Evolutionary conservation across 2,888 invertebrate genomes (phyloP), one percentile per base, ranked within the genome.

Genomic region (Microctonus hyperodae): DNA sequence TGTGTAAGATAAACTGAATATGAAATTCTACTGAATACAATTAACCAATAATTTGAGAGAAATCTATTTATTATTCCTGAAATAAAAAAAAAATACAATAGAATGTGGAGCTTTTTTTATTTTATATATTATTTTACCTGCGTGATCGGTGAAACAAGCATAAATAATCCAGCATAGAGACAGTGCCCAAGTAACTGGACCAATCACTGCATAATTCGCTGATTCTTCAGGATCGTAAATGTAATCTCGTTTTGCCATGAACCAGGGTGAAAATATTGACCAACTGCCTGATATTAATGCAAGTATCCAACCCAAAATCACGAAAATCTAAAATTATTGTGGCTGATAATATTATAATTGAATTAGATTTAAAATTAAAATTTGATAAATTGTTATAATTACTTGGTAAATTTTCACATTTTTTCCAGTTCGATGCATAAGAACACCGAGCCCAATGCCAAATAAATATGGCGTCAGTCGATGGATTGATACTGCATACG

Each of bases 1-100:
- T 89, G 90, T 35, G 88, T 86, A 35, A 91, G 85, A 72, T 90
- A 91, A 65, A 91, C 84, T 0, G 90, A 88, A 73, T 90, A 91
- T 1, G 91, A 89, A 31, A 91, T 85, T 48, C 89, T 87, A 73
- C 91, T 91, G 70, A 91, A 85, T 66, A 91, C 78, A 7, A 89
- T 81, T 71, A 91, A 78, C 13, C 88, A 87, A 20, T 88, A 85
- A 57, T 86, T 87, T 72, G 88, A 86, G 0, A 90, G 83, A 6
- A 90, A 72, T 55, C 80, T 81, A 33, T 87, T 86, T 23, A 89
- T 73, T 60, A 84, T 78, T 65, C 86, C 89, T 89, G 78, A 13
- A 57, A 35, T 10, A 33, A 33, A 33, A 6, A 10, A 22, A 22
- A 9, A 23, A 22, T 2, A 1, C 50, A 13, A 22, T 7, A 22